Evolutionary conservation across 2,797 vertebrate genomes (phyloP).

Genomic region (Onychomys torridus): DNA sequence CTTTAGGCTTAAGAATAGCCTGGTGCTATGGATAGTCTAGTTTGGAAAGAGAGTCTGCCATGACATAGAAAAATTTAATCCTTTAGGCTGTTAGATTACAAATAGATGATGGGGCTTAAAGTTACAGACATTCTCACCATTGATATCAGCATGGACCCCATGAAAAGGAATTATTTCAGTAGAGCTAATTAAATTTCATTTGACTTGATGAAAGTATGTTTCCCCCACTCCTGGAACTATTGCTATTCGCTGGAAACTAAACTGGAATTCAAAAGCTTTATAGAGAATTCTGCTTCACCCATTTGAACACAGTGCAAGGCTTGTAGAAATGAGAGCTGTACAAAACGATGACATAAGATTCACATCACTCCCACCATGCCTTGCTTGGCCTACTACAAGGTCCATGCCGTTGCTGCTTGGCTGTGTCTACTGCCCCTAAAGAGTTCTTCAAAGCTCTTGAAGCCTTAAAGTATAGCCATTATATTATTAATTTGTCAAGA

Average conservation of each 20-base stretch:
- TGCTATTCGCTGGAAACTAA: slow-evolving; percentile 39
- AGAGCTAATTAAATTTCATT: slow-evolving; percentile 63
- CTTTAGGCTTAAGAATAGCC: neutral
- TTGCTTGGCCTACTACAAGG: neutral
- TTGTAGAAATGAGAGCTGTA: neutral
- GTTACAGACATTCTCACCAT: slow-evolving; percentile 1
- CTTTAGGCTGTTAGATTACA: slow-evolving; percentile 37
- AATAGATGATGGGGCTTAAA: neutral
- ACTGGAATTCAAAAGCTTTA: slow-evolving; percentile 64
- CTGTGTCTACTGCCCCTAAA: neutral
- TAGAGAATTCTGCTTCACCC: slow-evolving; percentile 19
- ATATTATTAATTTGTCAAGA: neutral
- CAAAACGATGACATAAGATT: neutral
- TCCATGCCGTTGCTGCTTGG: neutral
- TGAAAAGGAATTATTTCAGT: slow-evolving; percentile 31
- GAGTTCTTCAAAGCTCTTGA: neutral
- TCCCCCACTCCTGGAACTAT: slow-evolving; percentile 25
- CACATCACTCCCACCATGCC: neutral
- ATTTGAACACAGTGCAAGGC: neutral
- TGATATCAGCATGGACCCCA: neutral
- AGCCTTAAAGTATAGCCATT: neutral
- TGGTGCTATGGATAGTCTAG: neutral
- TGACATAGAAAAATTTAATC: neutral
- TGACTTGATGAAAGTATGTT: slow-evolving; percentile 30
- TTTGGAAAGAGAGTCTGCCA: neutral